Evolutionary conservation across 2,797 vertebrate species (phyloP).

Genomic region (Galaxias olidus): DNA sequence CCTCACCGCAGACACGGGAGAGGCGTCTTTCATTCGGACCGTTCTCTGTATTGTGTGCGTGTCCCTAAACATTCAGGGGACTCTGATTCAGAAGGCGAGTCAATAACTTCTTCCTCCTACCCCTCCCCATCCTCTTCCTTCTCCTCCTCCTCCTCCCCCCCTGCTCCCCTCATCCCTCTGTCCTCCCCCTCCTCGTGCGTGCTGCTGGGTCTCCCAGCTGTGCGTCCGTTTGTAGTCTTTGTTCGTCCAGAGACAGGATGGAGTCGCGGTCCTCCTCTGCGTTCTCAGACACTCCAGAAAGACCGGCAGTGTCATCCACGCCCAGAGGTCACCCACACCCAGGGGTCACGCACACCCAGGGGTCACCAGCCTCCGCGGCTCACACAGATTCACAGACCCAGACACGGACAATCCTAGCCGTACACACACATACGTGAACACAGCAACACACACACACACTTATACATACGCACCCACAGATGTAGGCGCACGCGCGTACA

Average conservation of each 20-base stretch:
- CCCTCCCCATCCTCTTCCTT: slow-evolving; percentile 50
- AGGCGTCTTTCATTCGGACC: slow-evolving; percentile 40
- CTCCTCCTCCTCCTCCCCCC: slow-evolving; percentile 45
- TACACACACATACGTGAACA: no score
- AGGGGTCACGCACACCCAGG: no score
- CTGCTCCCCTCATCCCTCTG: slow-evolving; percentile 54
- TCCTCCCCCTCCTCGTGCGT: slow-evolving; percentile 42
- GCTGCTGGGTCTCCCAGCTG: slow-evolving; percentile 54
- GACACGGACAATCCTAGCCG: not conserved
- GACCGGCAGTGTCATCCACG: no score
- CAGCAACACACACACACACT: slow-evolving; percentile 62
- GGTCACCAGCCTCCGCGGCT: no score
- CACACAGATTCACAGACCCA: no score
- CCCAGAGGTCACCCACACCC: no score
- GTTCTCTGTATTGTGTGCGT: slow-evolving; percentile 50
- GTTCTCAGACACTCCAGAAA: no score
- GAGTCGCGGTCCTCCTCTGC: no score
- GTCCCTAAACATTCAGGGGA: slow-evolving; percentile 36
- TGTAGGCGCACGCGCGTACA: slow-evolving; percentile 36
- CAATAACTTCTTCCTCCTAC: slow-evolving; percentile 60
- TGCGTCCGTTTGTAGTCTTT: no score
- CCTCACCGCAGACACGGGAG: not conserved
- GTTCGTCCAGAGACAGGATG: slow-evolving; percentile 25
- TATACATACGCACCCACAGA: no score
- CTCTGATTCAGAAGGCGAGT: slow-evolving; percentile 70